phyloP scores from a whole-genome alignment of 1,140 invertebrate genomes.

The Holcopasites calliopsidis region DNA sequence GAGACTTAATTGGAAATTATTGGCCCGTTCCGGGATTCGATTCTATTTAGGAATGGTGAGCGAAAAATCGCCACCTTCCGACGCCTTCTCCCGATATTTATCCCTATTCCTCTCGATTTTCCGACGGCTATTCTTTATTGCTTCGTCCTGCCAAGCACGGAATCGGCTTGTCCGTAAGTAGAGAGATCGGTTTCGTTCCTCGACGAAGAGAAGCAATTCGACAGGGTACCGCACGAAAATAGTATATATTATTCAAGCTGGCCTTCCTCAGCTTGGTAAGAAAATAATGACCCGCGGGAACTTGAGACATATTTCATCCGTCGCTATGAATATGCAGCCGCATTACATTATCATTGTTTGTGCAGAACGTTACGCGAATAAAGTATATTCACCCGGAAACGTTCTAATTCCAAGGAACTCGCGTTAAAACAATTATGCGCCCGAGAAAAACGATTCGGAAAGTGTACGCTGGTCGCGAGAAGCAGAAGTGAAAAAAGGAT shows the following conservation, averaged over 20 bases:
- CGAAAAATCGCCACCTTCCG: not conserved
- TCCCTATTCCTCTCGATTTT: not conserved
- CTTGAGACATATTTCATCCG: slow-evolving; percentile 12
- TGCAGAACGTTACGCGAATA: not conserved
- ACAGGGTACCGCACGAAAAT: not conserved
- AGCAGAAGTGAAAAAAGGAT: not conserved
- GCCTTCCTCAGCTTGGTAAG: not conserved
- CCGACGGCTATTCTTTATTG: too few species aligned
- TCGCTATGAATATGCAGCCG: slow-evolving; percentile 26
- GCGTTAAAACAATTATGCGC: not conserved
- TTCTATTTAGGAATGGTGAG: not conserved
- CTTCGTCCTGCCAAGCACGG: not conserved
- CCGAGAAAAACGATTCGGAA: not conserved
- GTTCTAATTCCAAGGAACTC: not conserved
- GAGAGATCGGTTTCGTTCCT: not conserved
- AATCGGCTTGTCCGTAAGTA: not conserved
- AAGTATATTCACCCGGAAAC: slow-evolving; percentile 3
- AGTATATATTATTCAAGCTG: not conserved
- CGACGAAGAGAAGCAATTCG: not conserved
- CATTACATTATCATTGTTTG: slow-evolving; percentile 13
- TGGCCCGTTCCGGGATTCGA: not conserved
- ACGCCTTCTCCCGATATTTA: not conserved
- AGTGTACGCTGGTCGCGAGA: not conserved
- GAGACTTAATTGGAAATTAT: not conserved
- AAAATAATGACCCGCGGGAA: not conserved